Conservation (phyloP, 2,113 vertebrate genomes). For the Eleginops maclovinus region DNA sequence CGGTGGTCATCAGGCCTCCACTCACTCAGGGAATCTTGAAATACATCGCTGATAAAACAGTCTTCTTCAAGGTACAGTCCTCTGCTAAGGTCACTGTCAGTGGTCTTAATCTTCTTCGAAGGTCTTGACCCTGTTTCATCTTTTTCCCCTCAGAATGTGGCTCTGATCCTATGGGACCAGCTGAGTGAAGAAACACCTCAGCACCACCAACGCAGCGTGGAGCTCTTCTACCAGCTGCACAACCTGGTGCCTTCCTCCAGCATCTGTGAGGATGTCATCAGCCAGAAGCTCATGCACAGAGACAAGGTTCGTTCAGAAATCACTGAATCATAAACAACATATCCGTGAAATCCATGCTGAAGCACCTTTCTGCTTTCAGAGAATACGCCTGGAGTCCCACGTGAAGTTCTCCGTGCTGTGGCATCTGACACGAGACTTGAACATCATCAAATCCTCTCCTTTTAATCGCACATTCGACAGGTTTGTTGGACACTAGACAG, state of each 20-base stretch:
- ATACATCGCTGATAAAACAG: conserved; percentile 94
- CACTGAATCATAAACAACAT: neutral
- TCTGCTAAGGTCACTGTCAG: neutral
- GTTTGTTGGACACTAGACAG: conserved; percentile 73
- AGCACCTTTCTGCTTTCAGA: conserved; percentile 76
- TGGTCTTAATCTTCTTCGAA: neutral
- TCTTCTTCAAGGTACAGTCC: conserved; percentile 93
- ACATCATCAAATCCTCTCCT: conserved; percentile 95
- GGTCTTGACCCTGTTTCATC: neutral
- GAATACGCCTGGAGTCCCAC: conserved; percentile 94
- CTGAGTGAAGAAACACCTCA: conserved; percentile 93
- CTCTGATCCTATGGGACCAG: conserved; percentile 94
- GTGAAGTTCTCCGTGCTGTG: conserved; percentile 97
- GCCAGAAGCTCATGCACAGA: conserved; percentile 95
- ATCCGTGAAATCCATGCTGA: conserved; percentile 2
- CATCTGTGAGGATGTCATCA: conserved; percentile 98
- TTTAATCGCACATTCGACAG: conserved; percentile 98
- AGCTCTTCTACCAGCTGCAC: conserved; percentile 98
- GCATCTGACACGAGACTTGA: conserved; percentile 97
- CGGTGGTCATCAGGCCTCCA: conserved; percentile 96
- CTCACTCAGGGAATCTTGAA: conserved; percentile 95
- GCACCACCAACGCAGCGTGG: conserved; percentile 97
- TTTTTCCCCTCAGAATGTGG: conserved; percentile 85
- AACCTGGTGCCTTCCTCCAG: conserved; percentile 96
- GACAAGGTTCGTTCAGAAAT: conserved; percentile 89